Conservation (phyloP, 2,888 invertebrate species). For the Arctia plantaginis region DNA sequence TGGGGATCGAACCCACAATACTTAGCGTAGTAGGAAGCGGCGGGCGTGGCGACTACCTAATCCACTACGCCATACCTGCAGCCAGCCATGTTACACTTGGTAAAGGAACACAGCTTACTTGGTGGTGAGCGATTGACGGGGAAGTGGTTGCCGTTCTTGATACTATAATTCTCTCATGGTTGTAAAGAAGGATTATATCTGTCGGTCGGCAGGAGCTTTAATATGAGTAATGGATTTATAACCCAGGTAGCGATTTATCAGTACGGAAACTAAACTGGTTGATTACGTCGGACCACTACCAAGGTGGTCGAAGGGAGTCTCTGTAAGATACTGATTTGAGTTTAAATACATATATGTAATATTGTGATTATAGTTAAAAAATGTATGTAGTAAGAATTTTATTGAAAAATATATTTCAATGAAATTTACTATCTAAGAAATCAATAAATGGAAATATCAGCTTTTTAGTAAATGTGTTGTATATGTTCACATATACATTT, state of each 20-base stretch:
- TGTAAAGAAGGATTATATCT: constrained; percentile 8
- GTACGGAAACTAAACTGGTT: constrained; percentile 6
- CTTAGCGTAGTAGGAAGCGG: no score
- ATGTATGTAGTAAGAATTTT: not conserved
- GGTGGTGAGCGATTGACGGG: not conserved
- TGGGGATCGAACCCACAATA: no score
- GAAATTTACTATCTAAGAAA: not conserved
- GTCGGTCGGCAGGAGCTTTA: not conserved
- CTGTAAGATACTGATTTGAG: not conserved
- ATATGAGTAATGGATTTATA: constrained; percentile 17
- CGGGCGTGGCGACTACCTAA: no score
- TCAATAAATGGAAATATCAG: not conserved
- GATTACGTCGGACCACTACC: constrained; percentile 4
- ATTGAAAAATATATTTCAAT: not conserved
- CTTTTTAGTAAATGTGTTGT: no score
- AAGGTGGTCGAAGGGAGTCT: not conserved
- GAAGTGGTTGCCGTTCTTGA: not conserved
- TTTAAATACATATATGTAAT: not conserved
- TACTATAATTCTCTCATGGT: not conserved
- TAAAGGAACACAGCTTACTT: not conserved
- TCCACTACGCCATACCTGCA: no score
- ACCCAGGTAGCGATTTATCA: constrained; percentile 13
- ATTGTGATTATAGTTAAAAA: not conserved
- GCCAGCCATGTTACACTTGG: no score
- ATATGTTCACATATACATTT: no score